These are phyloP conservation scores for Battus philenor DNA, from an alignment of 1,140 invertebrate species.

Conservation along the genomic window DNA sequence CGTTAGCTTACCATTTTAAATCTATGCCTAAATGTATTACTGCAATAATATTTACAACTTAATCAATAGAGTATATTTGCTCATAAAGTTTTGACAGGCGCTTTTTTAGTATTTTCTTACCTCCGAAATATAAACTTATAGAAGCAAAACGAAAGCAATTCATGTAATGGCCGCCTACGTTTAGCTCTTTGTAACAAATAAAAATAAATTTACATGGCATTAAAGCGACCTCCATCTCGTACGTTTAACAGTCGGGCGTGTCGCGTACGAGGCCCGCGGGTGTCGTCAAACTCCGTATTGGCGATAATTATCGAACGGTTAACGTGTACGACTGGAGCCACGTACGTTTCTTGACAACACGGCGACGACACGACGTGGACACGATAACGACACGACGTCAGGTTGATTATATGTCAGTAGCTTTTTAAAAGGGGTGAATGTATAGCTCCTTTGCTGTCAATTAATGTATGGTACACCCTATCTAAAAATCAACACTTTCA, in stretches of 20 bases:
- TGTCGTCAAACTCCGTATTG: conserved; percentile 36
- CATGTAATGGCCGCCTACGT: conserved; percentile 28
- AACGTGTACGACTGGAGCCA: conserved; percentile 17
- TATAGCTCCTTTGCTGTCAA: no score
- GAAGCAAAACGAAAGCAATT: conserved; percentile 34
- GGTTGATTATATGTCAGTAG: conserved; percentile 1
- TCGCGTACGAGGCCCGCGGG: conserved; percentile 34
- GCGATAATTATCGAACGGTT: conserved; percentile 54
- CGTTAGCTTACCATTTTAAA: no score
- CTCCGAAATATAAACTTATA: no score
- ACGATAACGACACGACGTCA: neutral
- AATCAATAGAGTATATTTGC: no score
- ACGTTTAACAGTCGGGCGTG: conserved; percentile 18
- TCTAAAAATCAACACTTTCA: no score
- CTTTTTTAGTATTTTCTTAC: no score
- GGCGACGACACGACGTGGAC: conserved; percentile 20
- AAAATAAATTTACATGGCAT: conserved; percentile 40
- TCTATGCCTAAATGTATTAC: no score
- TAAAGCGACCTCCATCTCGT: conserved; percentile 24
- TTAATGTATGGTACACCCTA: no score
- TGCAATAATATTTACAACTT: no score
- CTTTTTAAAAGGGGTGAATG: no score
- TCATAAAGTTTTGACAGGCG: no score
- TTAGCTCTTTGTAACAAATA: conserved; percentile 28
- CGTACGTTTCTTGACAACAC: conserved; percentile 4